phyloP scores from a whole-genome alignment of 2,113 vertebrate genomes.

The Tupaia chinensis region DNA sequence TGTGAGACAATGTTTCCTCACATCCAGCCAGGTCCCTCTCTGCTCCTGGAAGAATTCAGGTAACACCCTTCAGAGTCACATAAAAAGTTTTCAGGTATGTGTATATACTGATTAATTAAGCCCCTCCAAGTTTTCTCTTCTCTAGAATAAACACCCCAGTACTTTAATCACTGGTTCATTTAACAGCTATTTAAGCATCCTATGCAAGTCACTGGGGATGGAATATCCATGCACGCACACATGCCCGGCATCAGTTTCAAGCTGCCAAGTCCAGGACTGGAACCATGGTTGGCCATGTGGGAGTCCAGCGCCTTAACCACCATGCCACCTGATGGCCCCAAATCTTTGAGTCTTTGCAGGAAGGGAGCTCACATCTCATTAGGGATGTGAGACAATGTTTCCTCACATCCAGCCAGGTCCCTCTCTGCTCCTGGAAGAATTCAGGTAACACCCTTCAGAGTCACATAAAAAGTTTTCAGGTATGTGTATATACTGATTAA shows the following conservation, averaged over 20 bases:
- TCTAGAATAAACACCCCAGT: slow-evolving; percentile 5
- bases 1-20: neutral
- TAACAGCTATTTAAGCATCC: slow-evolving; percentile 28
- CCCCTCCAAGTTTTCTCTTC: neutral
- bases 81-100: neutral
- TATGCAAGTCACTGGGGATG: neutral
- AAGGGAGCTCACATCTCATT: neutral
- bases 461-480: neutral
- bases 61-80: neutral
- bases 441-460: neutral
- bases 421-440: neutral
- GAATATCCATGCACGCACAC: neutral
- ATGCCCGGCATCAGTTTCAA: too few species aligned
- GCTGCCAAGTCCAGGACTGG: too few species aligned
- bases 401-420: neutral
- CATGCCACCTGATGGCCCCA: too few species aligned
- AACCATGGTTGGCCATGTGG: too few species aligned
- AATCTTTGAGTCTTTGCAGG: neutral
- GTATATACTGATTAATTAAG: neutral
- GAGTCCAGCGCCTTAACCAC: too few species aligned
- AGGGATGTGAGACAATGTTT: neutral
- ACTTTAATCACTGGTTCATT: slow-evolving; percentile 21
- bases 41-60: neutral
- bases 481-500: neutral
- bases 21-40: neutral